Evolutionary conservation across 2,113 vertebrate genomes (phyloP), one percentile per base, ranked within the genome.

Genomic region (Brachypteracias leptosomus): DNA sequence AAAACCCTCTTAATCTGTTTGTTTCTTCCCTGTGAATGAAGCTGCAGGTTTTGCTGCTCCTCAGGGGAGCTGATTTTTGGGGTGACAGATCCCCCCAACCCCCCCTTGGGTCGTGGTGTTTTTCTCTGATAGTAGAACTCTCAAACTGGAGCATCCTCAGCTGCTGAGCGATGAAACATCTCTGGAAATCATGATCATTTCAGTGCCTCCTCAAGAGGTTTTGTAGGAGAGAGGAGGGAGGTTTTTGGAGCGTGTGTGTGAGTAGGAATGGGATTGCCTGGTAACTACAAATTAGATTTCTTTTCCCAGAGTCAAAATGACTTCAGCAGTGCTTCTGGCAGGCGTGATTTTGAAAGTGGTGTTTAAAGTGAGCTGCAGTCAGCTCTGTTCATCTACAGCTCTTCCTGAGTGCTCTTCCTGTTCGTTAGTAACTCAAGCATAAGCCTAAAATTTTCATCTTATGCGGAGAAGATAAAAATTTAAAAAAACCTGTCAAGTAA

Each of bases 181-280:
- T n/a, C 7, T 17, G 58, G 67, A 7, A 75, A 59, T 10, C 25
- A 0, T 6, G 1, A 62, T 1, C 0, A 9, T 3, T 9, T 75
- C 19, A 16, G 2, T 6, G 25, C 4, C 51, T 11, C 1, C 0
- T 8, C 0, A 1, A 16, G 81, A 7, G 44, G 18, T 12, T 38
- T 29, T 1, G 0, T 7, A 35, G 85, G 28, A 44, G 49, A 1
- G 26, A 13, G 59, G 10, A 1, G 15, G 61, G 74, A 80, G 68
- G 0, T 14, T 59, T 74, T 40, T 7, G 1, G 10, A 54, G n/a
- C 6, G 11, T 81, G 47, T 7, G 9, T 31, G 9, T 0, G n/a
- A 29, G n/a, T 29, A 13, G 52, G 25, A 55, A 47, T 31, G 1
- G 3, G 47, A 47, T 67, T 35, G 21, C 36, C 58, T n/a, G 38